Evolutionary conservation across 1,140 invertebrate genomes (phyloP), one percentile per base, ranked within the genome.

Genomic region (Parapsyche elsis): DNA sequence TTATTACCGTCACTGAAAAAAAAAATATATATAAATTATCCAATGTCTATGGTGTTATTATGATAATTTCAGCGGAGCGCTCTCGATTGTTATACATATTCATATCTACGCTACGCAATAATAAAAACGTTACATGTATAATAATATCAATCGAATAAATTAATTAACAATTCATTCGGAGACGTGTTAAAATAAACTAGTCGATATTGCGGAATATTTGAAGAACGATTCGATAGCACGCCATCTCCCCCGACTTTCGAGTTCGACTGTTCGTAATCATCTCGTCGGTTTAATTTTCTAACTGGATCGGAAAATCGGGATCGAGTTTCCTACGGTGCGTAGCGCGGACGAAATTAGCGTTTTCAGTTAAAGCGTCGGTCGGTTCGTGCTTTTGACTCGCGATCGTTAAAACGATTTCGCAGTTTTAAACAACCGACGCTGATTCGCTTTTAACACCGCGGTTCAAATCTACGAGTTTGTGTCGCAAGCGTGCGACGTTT

Each of bases 71-170:
- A 67, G 64, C 24, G 24, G 64, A 67, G 26, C 24, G 24, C 64
- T 23, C 64, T 67, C 24, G 64, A 67, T 67, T 53, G 16, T 53
- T 53, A 67, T 67, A 67, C 64, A 30, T 67, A 67, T 67, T 67
- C 64, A 67, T 67, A 24, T 26, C 14, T 7, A 61, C 53, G 53
- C 53, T 10, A 23, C 59, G 59, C 10, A 61, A 67, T 67, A 67
- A 67, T 14, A n/a, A n/a, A n/a, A n/a, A n/a, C n/a, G n/a, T n/a
- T n/a, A n/a, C n/a, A n/a, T n/a, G n/a, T n/a, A n/a, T n/a, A 38
- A 67, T 67, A 26, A 67, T 67, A 67, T 67, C 64, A 30, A 24
- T 67, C 21, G 23, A 67, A 9, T 24, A 24, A n/a, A 67, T 67
- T 67, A 67, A 67, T 67, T 67, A 26, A 23, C 19, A 5, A 67